Evolutionary conservation across 2,888 invertebrate genomes (phyloP), one percentile per base, ranked within the genome.

Genomic region (Beris morrisii): DNA sequence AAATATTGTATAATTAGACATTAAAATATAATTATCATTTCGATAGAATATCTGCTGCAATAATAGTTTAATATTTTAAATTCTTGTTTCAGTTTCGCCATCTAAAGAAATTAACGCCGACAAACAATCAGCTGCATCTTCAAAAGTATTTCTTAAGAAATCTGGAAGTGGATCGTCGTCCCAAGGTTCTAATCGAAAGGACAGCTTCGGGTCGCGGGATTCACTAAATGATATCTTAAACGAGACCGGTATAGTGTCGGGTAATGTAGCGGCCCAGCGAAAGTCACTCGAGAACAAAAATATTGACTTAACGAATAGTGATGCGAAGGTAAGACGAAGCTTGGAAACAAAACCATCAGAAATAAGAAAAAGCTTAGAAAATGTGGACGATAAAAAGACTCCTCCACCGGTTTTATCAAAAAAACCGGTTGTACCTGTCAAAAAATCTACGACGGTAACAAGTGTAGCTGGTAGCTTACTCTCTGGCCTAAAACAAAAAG

Each of bases 401-500:
- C 81, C 82, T 46, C 84, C 84, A n/a, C 83, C 84, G 38, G 77
- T 84, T 69, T 79, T 84, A 48, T 80, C 81, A 57, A 84, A 85
- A 72, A 89, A 89, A 78, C 89, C 89, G 7, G 82, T 83, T 57
- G 84, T 89, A 75, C 86, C 88, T 71, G 81, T 85, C 46, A 89
- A 89, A 78, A 89, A 89, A 73, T 86, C 88, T 12, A 87, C 88
- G 0, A 87, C 88, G 0, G 86, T 87, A 6, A 84, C 85, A 5
- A 78, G 80, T 53, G 76, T 77, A 65, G 82, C 85, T 38, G 84
- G 84, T 46, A 84, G 85, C 7, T 74, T 87, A 67, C 82, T 88
- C 71, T 84, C 85, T 67, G 87, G 86, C 5, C 77, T 87, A n/a
- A 86, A 85, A 74, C 85, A 80, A 73, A 86, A 86, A 79, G 84